A percentile compares a stretch with the other conserved stretches of the same genome.
Conservation (phyloP, 2,113 vertebrate species). For the Pongo abelii region DNA sequence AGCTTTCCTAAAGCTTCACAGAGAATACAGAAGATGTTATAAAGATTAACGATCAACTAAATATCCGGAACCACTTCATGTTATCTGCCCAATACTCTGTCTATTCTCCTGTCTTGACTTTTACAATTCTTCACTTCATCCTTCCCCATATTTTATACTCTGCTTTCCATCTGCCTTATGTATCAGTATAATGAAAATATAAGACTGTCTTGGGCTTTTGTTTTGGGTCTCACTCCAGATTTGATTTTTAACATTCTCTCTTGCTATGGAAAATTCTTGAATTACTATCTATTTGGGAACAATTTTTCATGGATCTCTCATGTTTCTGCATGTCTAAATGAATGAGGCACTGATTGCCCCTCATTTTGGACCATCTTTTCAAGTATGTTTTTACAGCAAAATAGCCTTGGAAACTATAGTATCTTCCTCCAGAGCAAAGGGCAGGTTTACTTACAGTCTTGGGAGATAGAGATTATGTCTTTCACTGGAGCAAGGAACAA, state of each 20-base stretch:
- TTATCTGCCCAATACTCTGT: neutral
- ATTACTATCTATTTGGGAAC: neutral
- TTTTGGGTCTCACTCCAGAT: neutral
- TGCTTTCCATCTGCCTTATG: neutral
- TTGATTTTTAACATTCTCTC: neutral
- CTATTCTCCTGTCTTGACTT: neutral
- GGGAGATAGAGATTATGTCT: neutral
- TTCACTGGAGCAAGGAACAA: neutral
- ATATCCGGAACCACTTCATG: neutral
- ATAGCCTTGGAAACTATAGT: neutral
- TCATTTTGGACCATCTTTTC: neutral
- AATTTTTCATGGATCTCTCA: neutral
- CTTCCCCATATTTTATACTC: neutral
- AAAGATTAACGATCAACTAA: neutral
- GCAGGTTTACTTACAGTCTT: neutral
- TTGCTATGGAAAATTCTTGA: neutral
- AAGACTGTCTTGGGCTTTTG: neutral
- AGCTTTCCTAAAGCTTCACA: neutral
- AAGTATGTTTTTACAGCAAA: neutral
- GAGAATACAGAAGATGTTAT: neutral
- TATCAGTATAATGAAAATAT: neutral
- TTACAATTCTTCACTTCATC: neutral
- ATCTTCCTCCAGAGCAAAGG: neutral
- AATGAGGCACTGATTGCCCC: neutral
- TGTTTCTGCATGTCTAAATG: neutral